Evolutionary conservation across 53 echinoderm and acorn worm genomes (phyloP).

Genomic region (Glandiceps talaboti): DNA sequence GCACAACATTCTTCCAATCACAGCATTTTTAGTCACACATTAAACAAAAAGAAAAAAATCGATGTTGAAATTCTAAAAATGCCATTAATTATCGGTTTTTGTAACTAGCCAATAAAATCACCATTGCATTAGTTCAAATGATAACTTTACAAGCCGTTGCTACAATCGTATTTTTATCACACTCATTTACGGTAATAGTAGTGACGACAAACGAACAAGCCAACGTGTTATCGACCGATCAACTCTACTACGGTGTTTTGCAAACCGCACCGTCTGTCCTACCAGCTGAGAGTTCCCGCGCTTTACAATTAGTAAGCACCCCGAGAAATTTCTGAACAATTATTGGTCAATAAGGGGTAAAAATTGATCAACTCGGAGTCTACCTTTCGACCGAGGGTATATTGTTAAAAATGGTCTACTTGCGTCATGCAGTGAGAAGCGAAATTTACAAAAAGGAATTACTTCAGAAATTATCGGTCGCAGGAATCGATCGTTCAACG

Average conservation of each 20-base stretch:
- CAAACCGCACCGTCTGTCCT: not conserved
- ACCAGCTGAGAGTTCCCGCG: not conserved
- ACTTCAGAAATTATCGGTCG: too few species aligned
- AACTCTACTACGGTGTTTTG: not conserved
- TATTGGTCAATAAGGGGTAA: not conserved
- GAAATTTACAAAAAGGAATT: too few species aligned
- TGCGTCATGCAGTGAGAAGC: slow-evolving; percentile 1
- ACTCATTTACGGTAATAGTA: not conserved
- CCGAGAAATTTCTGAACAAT: not conserved
- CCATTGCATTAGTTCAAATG: too few species aligned
- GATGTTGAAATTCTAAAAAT: not conserved
- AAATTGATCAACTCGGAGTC: not conserved
- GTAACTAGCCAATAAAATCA: not conserved
- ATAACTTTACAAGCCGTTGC: not conserved
- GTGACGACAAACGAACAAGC: not conserved
- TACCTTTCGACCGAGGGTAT: not conserved
- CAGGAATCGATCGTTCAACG: too few species aligned
- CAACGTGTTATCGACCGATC: not conserved
- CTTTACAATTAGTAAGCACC: not conserved
- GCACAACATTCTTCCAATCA: too few species aligned
- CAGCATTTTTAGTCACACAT: too few species aligned
- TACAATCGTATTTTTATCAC: not conserved
- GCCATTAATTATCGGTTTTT: not conserved
- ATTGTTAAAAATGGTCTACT: not conserved
- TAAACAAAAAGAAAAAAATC: not conserved